phyloP scores from a whole-genome alignment of 2,113 vertebrate genomes.

The Petrocephalus zakoni region DNA sequence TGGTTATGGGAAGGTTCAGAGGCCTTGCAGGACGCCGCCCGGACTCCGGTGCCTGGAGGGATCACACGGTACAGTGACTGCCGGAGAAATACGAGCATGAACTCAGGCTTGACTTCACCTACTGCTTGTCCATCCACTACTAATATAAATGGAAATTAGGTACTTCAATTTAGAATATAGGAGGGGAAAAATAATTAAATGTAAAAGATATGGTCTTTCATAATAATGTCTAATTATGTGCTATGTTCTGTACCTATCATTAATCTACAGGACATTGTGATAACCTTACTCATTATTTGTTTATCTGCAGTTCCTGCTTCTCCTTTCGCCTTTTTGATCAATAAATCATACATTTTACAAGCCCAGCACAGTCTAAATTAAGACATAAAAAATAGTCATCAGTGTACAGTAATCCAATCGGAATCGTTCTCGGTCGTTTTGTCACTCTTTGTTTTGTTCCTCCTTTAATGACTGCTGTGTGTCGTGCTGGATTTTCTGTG shows the following conservation, averaged over 20 bases:
- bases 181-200: conserved; percentile 50
- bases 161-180: conserved; percentile 35
- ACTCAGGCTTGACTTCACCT: conserved; percentile 36
- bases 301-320: neutral
- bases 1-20: conserved; percentile 8
- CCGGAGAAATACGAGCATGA: conserved; percentile 10
- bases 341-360: neutral
- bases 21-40: conserved; percentile 1
- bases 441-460: neutral
- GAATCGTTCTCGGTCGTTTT: neutral
- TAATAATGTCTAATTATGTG: neutral
- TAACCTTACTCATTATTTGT: neutral
- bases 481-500: neutral
- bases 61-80: neutral
- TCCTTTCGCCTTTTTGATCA: neutral
- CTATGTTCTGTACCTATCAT: neutral
- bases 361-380: neutral
- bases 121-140: conserved; percentile 37
- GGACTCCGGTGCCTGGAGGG: conserved; percentile 22
- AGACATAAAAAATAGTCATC: neutral
- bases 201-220: neutral
- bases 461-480: neutral
- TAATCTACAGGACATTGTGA: neutral
- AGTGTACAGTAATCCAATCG: neutral
- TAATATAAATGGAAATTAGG: conserved; percentile 62